Evolutionary conservation across 2,797 vertebrate genomes (phyloP).

Genomic region (Danio choprae): DNA sequence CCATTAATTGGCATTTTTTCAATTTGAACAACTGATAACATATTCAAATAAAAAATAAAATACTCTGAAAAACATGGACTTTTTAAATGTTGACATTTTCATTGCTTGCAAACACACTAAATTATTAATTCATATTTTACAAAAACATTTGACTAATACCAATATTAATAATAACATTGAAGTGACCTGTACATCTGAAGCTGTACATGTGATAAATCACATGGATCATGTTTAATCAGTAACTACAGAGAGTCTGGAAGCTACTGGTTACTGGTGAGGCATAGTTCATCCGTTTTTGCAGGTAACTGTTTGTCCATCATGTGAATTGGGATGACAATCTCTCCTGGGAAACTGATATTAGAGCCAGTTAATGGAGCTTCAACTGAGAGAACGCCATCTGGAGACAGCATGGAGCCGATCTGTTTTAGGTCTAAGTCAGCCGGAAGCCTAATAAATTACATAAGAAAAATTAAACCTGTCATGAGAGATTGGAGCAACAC

Average conservation of each 20-base stretch:
- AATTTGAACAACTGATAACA: no score
- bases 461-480: conserved; percentile 13
- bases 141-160: no score
- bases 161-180: no score
- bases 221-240: neutral
- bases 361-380: conserved; percentile 71
- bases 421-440: conserved; percentile 73
- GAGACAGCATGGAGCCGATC: conserved; percentile 74
- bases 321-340: conserved; percentile 77
- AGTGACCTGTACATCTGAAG: no score
- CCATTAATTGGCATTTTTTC: no score
- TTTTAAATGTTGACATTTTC: no score
- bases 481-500: neutral
- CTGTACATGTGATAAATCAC: neutral
- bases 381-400: conserved; percentile 74
- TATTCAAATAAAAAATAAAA: no score
- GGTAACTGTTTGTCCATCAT: conserved; percentile 50
- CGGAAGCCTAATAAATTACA: conserved; percentile 71
- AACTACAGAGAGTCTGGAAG: neutral
- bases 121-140: no score
- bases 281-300: neutral
- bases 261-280: neutral
- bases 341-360: conserved; percentile 47
- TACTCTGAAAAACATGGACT: no score
- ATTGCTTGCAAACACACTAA: no score